phyloP scores from a whole-genome alignment of 2,113 vertebrate genomes.

The Myrmecobius fasciatus region DNA sequence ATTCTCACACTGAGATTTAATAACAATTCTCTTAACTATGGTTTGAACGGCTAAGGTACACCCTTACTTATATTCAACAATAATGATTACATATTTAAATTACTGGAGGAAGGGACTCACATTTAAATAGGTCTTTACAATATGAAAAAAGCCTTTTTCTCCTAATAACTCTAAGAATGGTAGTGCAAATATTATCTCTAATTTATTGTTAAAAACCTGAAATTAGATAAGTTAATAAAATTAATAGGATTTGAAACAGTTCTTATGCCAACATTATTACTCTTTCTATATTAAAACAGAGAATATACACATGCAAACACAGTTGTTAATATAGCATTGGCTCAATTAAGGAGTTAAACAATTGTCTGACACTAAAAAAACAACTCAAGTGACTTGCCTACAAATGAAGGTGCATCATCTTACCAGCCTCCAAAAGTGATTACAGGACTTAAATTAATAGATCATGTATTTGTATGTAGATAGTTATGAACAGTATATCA shows the following conservation, averaged over 20 bases:
- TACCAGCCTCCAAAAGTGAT: conserved; percentile 29
- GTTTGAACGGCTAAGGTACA: neutral
- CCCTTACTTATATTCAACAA: neutral
- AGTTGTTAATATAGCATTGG: neutral
- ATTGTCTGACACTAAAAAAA: conserved; percentile 8
- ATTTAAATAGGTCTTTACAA: neutral
- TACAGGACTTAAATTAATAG: conserved; percentile 57
- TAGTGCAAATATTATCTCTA: neutral
- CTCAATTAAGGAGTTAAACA: conserved; percentile 11
- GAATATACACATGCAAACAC: neutral
- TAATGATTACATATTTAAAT: neutral
- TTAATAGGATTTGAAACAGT: neutral
- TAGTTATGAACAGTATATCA: conserved; percentile 47
- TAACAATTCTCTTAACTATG: neutral
- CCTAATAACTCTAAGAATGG: neutral
- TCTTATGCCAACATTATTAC: neutral
- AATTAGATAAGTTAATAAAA: neutral
- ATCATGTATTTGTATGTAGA: conserved; percentile 43
- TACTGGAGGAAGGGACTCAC: neutral
- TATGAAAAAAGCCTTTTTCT: neutral
- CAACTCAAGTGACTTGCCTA: conserved; percentile 10
- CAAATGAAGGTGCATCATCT: neutral
- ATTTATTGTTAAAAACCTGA: neutral
- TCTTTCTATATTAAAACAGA: neutral
- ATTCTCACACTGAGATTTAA: neutral